A percentile compares a stretch with the other conserved stretches of the same genome.
Evolutionary conservation across 1,140 invertebrate genomes (phyloP).

Genomic region (Delia radicum): DNA sequence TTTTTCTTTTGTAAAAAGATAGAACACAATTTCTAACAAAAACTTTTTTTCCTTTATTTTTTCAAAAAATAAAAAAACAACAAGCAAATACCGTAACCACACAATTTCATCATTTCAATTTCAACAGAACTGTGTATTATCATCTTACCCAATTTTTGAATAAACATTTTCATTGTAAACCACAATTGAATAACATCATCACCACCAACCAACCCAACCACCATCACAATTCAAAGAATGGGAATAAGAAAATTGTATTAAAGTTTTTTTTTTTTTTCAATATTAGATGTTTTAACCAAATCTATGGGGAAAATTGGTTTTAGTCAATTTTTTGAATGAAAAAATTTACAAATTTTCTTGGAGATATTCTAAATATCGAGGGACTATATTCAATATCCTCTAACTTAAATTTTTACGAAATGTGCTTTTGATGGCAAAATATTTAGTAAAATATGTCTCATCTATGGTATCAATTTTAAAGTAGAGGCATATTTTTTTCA

Average conservation of each 20-base stretch:
- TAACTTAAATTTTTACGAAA: too few relatives aligned
- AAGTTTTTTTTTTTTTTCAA: neutral
- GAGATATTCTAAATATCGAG: too few relatives aligned
- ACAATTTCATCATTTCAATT: constrained; percentile 51
- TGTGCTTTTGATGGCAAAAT: too few relatives aligned
- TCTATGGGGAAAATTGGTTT: constrained; percentile 49
- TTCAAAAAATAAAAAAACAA: constrained; percentile 30
- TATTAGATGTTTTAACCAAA: neutral
- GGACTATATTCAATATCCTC: too few relatives aligned
- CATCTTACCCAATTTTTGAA: neutral
- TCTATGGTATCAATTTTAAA: too few relatives aligned
- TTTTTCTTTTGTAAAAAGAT: neutral
- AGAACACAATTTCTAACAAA: neutral
- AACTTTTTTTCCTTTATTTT: neutral
- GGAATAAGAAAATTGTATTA: neutral
- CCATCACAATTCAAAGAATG: neutral
- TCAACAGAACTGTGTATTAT: constrained; percentile 25
- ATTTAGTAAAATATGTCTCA: too few relatives aligned
- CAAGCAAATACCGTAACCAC: constrained; percentile 53
- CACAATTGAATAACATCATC: neutral
- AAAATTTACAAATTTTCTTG: neutral
- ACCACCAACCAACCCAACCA: neutral
- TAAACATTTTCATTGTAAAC: neutral
- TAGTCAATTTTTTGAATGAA: constrained; percentile 46
- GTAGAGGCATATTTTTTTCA: too few relatives aligned